Evolutionary conservation across 2,888 invertebrate species (phyloP), one percentile per base, ranked within the genome.

Genomic region (Disparrhopalites patrizii): DNA sequence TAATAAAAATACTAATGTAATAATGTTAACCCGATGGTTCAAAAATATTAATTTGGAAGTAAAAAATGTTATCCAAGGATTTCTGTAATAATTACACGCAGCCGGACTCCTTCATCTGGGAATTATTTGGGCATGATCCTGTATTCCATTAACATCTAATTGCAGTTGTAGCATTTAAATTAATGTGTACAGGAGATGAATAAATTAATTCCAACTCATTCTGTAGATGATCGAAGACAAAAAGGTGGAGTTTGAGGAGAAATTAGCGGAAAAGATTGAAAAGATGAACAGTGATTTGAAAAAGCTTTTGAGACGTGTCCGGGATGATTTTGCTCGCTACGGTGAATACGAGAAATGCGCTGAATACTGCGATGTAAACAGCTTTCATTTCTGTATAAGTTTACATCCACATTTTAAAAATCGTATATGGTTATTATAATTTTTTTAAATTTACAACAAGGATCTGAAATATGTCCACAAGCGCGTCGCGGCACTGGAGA

Each of bases 241-340:
- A 65, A 93, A 93, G 80, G 87, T 85, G 70, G 86, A 90, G 73
- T 88, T 93, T 79, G 95, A 96, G 81, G 93, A 93, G 76, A 82
- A 84, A 69, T 79, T 95, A 64, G 83, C 86, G 71, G 82, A 82
- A 57, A 86, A 86, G 71, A 86, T 89, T 8, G 85, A 85, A 65
- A 84, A 84, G 73, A 82, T 95, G 20, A 88, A 88, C 76, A 81
- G 82, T 52, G 87, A 89, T 76, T 84, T 93, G 27, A 80, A 83
- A 65, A 86, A 87, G 68, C 83, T 93, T 77, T 82, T 86, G 57
- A 88, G 91, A 8, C 86, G 87, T 75, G 83, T 93, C 20, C 57
- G 68, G 18, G 73, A 85, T 85, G 65, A 84, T 90, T 69, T 83
- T 94, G 75, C 88, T 92, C 77, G 87, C 4, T 74, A 93, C 93